These are phyloP conservation scores for Colletes gigas DNA, from an alignment of 1,140 invertebrate genomes.

Conservation along the genomic window DNA sequence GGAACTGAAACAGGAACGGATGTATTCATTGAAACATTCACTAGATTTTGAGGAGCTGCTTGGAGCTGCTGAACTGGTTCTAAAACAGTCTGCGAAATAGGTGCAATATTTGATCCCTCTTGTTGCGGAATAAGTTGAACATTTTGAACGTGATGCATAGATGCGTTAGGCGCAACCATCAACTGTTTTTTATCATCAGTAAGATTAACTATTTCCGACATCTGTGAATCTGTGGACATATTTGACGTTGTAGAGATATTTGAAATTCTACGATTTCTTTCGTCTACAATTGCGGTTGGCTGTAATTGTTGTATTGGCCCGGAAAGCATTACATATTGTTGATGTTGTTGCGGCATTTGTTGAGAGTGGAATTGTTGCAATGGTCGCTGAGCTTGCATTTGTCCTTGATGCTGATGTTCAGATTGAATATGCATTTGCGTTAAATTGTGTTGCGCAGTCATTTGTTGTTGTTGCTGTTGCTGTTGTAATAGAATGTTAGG, in stretches of 20 bases:
- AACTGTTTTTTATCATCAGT: slow-evolving; percentile 63
- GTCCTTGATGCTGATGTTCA: slow-evolving; percentile 55
- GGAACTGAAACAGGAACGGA: slow-evolving; percentile 38
- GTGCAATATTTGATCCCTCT: slow-evolving; percentile 29
- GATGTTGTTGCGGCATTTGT: slow-evolving; percentile 55
- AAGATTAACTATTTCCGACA: slow-evolving; percentile 63
- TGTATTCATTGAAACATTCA: slow-evolving; percentile 31
- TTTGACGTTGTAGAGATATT: slow-evolving; percentile 74
- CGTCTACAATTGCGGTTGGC: slow-evolving; percentile 65
- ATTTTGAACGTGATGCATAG: slow-evolving; percentile 52
- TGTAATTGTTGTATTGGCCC: slow-evolving; percentile 69
- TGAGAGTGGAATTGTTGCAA: slow-evolving; percentile 67
- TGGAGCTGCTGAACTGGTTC: slow-evolving; percentile 60
- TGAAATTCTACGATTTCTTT: slow-evolving; percentile 76
- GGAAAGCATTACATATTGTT: slow-evolving; percentile 69
- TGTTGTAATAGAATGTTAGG: slow-evolving; percentile 60
- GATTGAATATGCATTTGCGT: slow-evolving; percentile 49
- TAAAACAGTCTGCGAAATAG: slow-evolving; percentile 34
- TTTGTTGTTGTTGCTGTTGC: slow-evolving; percentile 51
- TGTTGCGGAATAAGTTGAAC: slow-evolving; percentile 48
- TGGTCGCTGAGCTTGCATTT: slow-evolving; percentile 55
- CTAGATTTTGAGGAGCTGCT: slow-evolving; percentile 55
- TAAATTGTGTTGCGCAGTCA: slow-evolving; percentile 57
- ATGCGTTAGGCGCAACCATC: slow-evolving; percentile 15
- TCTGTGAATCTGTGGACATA: slow-evolving; percentile 75